Percentiles rank a stretch among this genome's conserved stretches.
phyloP scores from a whole-genome alignment of 2,888 invertebrate species.

The Anthoptus insignis region DNA sequence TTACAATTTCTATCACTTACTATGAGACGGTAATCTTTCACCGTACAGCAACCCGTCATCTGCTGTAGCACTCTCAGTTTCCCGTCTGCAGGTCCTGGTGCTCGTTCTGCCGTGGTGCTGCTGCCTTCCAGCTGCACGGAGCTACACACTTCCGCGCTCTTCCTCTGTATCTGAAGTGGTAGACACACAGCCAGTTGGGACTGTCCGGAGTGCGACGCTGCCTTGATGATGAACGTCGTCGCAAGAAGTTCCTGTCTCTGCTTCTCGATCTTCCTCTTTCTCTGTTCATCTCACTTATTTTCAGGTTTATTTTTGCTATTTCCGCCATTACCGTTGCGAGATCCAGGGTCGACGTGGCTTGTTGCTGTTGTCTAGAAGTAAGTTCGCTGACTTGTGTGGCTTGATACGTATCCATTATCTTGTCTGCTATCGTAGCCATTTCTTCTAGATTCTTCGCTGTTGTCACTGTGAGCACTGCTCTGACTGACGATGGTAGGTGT shows the following conservation, averaged over 20 bases:
- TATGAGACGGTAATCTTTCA: background rate
- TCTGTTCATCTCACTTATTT: background rate
- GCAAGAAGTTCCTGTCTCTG: background rate
- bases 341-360: too few species aligned
- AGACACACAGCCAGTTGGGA: background rate
- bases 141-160: conserved; percentile 36
- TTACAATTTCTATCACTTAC: too few species aligned
- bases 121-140: conserved; percentile 22
- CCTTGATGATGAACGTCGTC: background rate
- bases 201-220: background rate
- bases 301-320: background rate
- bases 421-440: too few species aligned
- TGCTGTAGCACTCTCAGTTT: background rate
- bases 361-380: background rate
- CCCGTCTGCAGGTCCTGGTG: conserved; percentile 40
- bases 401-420: background rate
- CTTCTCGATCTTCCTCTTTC: background rate
- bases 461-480: too few species aligned
- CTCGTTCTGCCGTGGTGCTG: conserved; percentile 45
- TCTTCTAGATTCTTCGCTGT: too few species aligned
- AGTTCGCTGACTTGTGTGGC: background rate
- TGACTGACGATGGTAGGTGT: background rate
- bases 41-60: background rate
- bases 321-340: background rate
- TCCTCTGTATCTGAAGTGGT: conserved; percentile 1